Evolutionary conservation across 2,797 vertebrate genomes (phyloP).

Genomic region (Poecilia wingei): DNA sequence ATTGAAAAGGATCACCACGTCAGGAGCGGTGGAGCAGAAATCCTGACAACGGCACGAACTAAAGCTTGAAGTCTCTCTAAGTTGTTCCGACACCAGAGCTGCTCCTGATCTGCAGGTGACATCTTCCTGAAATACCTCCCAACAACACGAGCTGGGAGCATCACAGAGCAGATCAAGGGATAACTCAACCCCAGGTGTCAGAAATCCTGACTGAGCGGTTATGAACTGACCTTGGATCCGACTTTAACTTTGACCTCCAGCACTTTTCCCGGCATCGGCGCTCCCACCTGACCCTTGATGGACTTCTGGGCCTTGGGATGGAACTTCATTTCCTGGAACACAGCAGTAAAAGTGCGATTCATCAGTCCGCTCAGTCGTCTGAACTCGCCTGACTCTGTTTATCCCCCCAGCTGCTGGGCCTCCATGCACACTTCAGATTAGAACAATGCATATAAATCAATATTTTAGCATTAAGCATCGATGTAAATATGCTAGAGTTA

Average conservation of each 20-base stretch:
- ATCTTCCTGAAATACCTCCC: not conserved
- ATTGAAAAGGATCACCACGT: not conserved
- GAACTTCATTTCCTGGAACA: slow-evolving; percentile 91
- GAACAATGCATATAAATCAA: too few relatives aligned
- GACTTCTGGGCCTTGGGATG: slow-evolving; percentile 94
- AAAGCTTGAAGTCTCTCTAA: not conserved
- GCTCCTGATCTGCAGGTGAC: not conserved
- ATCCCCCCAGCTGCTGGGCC: slow-evolving; percentile 10
- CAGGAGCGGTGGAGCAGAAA: not conserved
- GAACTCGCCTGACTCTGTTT: not conserved
- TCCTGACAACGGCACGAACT: not conserved
- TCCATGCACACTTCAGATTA: not conserved
- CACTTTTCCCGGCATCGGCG: slow-evolving; percentile 95
- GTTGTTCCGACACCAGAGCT: not conserved
- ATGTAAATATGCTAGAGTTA: too few relatives aligned
- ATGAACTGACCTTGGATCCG: slow-evolving; percentile 68
- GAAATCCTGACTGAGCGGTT: not conserved
- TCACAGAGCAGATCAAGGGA: not conserved
- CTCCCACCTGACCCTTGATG: slow-evolving; percentile 91
- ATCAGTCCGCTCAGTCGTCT: not conserved
- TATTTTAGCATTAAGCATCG: too few relatives aligned
- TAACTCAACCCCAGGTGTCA: not conserved
- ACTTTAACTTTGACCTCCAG: slow-evolving; percentile 89
- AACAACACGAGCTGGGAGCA: not conserved
- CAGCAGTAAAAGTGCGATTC: slow-evolving; percentile 20